Percentiles rank a stretch among this genome's conserved stretches.
Conservation (phyloP, 2,113 vertebrate genomes). For the Sorex araneus region DNA sequence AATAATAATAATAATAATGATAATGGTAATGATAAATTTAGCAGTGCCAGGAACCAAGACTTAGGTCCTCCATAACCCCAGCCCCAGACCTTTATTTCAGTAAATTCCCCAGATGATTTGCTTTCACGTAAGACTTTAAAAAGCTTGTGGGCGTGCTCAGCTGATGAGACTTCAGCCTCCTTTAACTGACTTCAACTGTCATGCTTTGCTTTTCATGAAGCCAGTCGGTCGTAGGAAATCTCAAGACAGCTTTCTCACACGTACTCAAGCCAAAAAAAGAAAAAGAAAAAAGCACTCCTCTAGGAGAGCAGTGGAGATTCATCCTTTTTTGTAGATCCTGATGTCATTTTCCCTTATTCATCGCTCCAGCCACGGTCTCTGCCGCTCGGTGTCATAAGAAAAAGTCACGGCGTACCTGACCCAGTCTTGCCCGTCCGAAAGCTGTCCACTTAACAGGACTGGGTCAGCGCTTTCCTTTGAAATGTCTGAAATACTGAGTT, state of each 20-base stretch:
- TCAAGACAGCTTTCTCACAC: too few species aligned
- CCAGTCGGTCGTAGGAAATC: not conserved
- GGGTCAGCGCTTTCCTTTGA: slow-evolving; percentile 39
- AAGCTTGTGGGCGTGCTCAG: not conserved
- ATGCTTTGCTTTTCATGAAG: not conserved
- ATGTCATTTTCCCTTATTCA: slow-evolving; percentile 44
- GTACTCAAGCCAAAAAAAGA: not conserved
- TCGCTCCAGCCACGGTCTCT: not conserved
- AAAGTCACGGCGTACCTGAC: slow-evolving; percentile 14
- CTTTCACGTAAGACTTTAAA: not conserved
- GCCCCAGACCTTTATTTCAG: slow-evolving; percentile 15
- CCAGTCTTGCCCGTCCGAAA: slow-evolving; percentile 43
- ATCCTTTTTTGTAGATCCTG: slow-evolving; percentile 9
- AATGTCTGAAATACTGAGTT: slow-evolving; percentile 22
- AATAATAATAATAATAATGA: too few species aligned
- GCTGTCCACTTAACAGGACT: slow-evolving; percentile 16
- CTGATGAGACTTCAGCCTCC: too few species aligned
- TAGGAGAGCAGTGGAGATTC: too few species aligned
- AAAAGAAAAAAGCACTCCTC: too few species aligned
- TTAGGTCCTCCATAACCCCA: too few species aligned
- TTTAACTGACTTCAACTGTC: not conserved
- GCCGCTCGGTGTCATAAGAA: not conserved
- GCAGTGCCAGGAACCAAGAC: too few species aligned
- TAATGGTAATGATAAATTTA: too few species aligned
- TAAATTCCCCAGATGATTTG: not conserved